A percentile compares a stretch with the other conserved stretches of the same genome.
phyloP scores from a whole-genome alignment of 2,888 invertebrate genomes.

The Eupithecia subfuscata region DNA sequence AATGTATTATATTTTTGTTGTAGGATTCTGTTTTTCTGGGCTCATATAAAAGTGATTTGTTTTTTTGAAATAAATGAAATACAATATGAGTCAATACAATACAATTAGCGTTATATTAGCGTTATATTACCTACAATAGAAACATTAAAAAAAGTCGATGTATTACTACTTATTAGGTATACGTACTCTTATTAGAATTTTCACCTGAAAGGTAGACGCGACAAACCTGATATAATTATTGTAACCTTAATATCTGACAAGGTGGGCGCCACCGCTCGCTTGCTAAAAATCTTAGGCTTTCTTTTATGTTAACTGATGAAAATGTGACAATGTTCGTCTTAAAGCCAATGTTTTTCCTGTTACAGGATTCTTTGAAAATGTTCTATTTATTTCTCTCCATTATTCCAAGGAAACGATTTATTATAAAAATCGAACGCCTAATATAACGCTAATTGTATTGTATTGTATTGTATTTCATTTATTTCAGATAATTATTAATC shows the following conservation, averaged over 20 bases:
- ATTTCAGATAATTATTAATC: no score
- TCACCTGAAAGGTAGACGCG: no score
- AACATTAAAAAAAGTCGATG: background rate
- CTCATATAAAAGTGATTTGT: no score
- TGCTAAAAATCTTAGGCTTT: background rate
- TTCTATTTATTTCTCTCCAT: conserved; percentile 1
- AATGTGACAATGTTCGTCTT: conserved; percentile 35
- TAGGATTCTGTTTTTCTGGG: no score
- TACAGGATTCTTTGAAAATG: conserved; percentile 1
- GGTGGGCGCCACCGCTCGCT: background rate
- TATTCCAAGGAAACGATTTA: conserved; percentile 1
- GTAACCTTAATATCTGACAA: background rate
- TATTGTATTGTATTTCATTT: no score
- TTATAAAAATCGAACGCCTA: conserved; percentile 4
- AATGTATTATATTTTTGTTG: no score
- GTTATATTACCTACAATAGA: no score
- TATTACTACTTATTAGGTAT: no score
- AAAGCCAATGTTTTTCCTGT: conserved; percentile 30
- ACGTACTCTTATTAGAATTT: background rate
- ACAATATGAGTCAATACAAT: no score
- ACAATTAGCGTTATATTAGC: no score
- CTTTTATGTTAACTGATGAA: conserved; percentile 27
- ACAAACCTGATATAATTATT: background rate
- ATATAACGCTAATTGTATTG: no score
- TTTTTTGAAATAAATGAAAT: no score